A percentile compares a stretch with the other conserved stretches of the same genome.
Conservation (phyloP, 1,140 invertebrate genomes). For the Drosophila sulfurigaster region DNA sequence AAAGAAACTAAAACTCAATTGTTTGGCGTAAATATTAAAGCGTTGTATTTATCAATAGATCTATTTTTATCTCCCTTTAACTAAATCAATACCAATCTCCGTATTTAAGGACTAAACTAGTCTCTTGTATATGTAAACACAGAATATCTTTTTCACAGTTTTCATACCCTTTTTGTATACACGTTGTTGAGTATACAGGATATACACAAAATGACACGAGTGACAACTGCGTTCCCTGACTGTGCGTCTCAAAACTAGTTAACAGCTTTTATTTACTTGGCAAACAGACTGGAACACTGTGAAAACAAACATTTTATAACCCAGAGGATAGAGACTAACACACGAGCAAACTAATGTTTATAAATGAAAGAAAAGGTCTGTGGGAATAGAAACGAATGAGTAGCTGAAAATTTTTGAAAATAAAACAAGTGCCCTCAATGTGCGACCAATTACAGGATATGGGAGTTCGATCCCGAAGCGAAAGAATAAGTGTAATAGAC, state of each 20-base stretch:
- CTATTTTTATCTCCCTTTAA: not conserved
- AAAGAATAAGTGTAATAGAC: too few relatives aligned
- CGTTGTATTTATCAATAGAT: not conserved
- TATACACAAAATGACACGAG: constrained; percentile 18
- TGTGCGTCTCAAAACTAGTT: constrained; percentile 68
- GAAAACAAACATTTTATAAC: constrained; percentile 68
- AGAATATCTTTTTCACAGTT: constrained; percentile 19
- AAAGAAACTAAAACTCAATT: not conserved
- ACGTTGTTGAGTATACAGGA: constrained; percentile 1
- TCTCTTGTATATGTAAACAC: not conserved
- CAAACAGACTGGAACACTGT: constrained; percentile 69
- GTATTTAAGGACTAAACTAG: not conserved
- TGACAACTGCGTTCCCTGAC: constrained; percentile 2
- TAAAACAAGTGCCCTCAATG: not conserved
- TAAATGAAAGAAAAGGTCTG: not conserved
- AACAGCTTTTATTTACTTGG: constrained; percentile 76
- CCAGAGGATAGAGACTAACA: constrained; percentile 54
- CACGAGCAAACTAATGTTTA: constrained; percentile 33
- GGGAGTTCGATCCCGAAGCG: not conserved
- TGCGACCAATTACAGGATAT: not conserved
- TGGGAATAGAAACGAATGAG: not conserved
- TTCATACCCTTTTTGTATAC: constrained; percentile 5
- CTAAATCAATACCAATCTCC: not conserved
- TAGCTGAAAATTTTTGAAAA: not conserved
- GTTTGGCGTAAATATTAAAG: not conserved